Conservation (phyloP, 1,140 invertebrate species). For the Scaptomyza pallida region DNA sequence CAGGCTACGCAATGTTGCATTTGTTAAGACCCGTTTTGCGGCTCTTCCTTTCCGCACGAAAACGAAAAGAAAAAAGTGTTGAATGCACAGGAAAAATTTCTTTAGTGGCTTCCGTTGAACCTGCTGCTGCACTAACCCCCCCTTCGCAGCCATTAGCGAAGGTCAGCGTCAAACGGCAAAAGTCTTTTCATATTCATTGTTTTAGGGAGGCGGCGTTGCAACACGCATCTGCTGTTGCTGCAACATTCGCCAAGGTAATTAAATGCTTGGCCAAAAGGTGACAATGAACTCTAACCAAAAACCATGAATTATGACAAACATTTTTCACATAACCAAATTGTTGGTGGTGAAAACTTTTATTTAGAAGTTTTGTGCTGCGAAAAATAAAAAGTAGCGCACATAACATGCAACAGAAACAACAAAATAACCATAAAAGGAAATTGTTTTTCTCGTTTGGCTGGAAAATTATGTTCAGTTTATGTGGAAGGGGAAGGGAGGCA, state of each 20-base stretch:
- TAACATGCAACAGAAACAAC: background rate
- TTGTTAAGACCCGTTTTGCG: constrained; percentile 22
- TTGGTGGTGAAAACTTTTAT: constrained; percentile 21
- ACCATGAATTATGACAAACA: background rate
- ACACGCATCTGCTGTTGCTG: constrained; percentile 31
- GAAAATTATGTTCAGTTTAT: constrained; percentile 28
- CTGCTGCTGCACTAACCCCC: constrained; percentile 17
- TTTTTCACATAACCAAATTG: background rate
- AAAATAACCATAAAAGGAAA: constrained; percentile 66
- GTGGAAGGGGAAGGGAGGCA: constrained; percentile 11
- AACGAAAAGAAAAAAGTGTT: constrained; percentile 8
- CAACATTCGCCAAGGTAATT: constrained; percentile 64
- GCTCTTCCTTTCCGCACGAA: constrained; percentile 2
- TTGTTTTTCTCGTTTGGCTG: constrained; percentile 53
- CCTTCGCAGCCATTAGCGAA: constrained; percentile 29
- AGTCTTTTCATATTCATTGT: constrained; percentile 58
- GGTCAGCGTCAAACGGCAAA: constrained; percentile 63
- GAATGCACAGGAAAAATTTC: constrained; percentile 47
- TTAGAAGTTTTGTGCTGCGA: constrained; percentile 31
- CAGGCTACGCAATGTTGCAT: constrained; percentile 34
- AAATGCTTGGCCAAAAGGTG: constrained; percentile 48
- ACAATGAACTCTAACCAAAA: constrained; percentile 57
- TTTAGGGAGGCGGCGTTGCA: constrained; percentile 27
- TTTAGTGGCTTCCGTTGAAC: constrained; percentile 73
- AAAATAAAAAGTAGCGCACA: constrained; percentile 24